Evolutionary conservation across 1,140 invertebrate species (phyloP).

Genomic region (Rhagoletis zephyria): DNA sequence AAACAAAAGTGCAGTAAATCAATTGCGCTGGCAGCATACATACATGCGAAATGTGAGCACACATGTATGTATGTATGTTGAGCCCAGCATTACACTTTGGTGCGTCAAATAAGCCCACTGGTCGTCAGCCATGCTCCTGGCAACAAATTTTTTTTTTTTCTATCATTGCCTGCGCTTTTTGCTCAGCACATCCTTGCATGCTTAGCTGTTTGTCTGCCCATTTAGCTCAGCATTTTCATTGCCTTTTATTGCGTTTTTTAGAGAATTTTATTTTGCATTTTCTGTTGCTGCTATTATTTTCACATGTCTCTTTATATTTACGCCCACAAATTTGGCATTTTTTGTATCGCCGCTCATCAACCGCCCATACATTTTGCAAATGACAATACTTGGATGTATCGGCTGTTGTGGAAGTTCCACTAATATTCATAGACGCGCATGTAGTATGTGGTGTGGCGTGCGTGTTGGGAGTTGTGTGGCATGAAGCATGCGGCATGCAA

Average conservation of each 20-base stretch:
- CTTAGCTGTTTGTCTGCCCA: not conserved
- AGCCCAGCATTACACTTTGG: not conserved
- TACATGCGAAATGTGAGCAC: not conserved
- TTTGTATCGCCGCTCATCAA: slow-evolving; percentile 39
- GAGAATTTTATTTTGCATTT: slow-evolving; percentile 43
- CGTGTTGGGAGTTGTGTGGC: not conserved
- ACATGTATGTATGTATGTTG: not conserved
- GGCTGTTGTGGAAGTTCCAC: not conserved
- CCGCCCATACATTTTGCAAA: slow-evolving; percentile 48
- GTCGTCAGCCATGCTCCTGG: not conserved
- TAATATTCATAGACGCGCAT: too few species aligned
- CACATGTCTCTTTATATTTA: not conserved
- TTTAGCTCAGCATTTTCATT: not conserved
- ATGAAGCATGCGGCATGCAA: slow-evolving; percentile 47
- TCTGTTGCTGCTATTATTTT: not conserved
- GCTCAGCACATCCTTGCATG: not conserved
- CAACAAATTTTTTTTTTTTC: not conserved
- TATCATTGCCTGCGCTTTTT: not conserved
- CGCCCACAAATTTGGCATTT: slow-evolving; percentile 35
- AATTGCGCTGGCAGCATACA: slow-evolving; percentile 71
- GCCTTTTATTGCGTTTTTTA: slow-evolving; percentile 27
- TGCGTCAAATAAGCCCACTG: not conserved
- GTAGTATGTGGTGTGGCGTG: not conserved
- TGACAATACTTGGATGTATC: not conserved
- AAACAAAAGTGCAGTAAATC: slow-evolving; percentile 74